Evolutionary conservation across 1,140 invertebrate genomes (phyloP).

Genomic region (Bombyx mandarina): DNA sequence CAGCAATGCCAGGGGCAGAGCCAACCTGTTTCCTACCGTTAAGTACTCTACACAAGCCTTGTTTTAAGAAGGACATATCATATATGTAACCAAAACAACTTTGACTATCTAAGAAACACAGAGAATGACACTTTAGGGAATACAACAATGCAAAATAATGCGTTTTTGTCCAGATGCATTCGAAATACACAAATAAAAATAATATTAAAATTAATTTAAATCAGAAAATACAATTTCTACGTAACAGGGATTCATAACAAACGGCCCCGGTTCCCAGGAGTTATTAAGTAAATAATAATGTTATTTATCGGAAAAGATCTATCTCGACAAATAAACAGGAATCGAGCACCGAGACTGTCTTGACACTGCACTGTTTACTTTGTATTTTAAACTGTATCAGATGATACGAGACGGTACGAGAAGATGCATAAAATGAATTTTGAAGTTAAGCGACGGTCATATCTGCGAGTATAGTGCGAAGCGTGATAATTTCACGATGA

Average conservation of each 20-base stretch:
- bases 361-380: conserved; percentile 37
- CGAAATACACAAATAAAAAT: too few species aligned
- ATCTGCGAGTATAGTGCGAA: too few species aligned
- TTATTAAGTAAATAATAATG: conserved; percentile 38
- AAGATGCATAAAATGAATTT: too few species aligned
- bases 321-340: conserved; percentile 41
- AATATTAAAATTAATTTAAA: too few species aligned
- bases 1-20: too few species aligned
- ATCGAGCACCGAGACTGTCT: conserved; percentile 33
- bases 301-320: conserved; percentile 37
- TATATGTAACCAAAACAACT: too few species aligned
- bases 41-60: too few species aligned
- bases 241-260: background rate
- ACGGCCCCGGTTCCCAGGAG: conserved; percentile 7
- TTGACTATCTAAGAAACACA: too few species aligned
- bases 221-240: background rate
- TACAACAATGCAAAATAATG: background rate
- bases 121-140: background rate
- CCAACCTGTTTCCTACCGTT: too few species aligned
- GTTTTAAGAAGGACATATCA: too few species aligned
- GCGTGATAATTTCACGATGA: too few species aligned
- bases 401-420: background rate
- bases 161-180: background rate
- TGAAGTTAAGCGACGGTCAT: too few species aligned
- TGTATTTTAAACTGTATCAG: conserved; percentile 32